Conservation (phyloP, 2,888 invertebrate genomes). For the Stenodema calcarata region DNA sequence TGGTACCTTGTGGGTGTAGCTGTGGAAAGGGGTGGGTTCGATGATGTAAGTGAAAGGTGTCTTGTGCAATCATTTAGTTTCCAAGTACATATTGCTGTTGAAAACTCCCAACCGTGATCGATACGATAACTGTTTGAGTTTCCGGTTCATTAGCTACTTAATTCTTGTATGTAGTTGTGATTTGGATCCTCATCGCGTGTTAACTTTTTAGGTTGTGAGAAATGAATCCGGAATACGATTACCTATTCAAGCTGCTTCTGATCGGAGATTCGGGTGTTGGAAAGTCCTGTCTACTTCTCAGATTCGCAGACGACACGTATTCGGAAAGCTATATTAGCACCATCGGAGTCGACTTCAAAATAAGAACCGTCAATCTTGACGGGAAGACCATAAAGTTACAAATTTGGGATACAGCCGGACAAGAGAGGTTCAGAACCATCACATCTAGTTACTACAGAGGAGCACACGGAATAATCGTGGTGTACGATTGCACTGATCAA, state of each 20-base stretch:
- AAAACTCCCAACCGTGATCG: not conserved
- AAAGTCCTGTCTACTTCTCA: constrained; percentile 52
- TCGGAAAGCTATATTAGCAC: constrained; percentile 36
- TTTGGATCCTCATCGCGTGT: not conserved
- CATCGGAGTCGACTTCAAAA: constrained; percentile 69
- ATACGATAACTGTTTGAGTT: not conserved
- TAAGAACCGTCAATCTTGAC: constrained; percentile 97
- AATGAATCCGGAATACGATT: constrained; percentile 68
- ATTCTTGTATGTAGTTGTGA: not conserved
- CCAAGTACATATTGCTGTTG: not conserved
- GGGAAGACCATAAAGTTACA: constrained; percentile 99
- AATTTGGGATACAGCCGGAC: constrained; percentile 99
- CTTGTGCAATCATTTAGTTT: not conserved
- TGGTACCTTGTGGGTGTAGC: too few species aligned
- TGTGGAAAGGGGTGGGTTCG: not conserved
- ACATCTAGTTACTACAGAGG: constrained; percentile 99
- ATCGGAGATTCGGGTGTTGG: constrained; percentile 54
- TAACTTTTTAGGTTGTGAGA: not conserved
- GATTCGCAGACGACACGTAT: constrained; percentile 50
- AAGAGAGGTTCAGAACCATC: constrained; percentile 98
- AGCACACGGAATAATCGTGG: constrained; percentile 99
- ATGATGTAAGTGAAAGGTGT: not conserved
- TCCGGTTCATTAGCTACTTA: not conserved
- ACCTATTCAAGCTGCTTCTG: constrained; percentile 87
- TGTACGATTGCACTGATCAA: constrained; percentile 99